Base-by-base conservation (phyloP, 2,888 invertebrate genomes). In the Macrophya annulata region DNA sequence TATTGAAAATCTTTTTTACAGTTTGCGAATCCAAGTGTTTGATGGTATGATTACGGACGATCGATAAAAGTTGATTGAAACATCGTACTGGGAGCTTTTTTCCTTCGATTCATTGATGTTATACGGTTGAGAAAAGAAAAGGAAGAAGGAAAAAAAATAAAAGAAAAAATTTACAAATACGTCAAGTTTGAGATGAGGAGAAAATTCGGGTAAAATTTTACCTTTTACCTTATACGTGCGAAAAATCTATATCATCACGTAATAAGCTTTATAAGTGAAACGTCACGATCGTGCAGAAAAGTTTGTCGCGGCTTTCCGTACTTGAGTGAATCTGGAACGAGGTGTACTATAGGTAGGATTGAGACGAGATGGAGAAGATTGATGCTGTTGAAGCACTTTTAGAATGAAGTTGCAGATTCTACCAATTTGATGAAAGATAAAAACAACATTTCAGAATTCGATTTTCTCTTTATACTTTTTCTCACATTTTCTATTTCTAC, bases 251-350 rank as follows among this genome's bases (percentile, higher is more conserved):
- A 45, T 12, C 8, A 17, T 12, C 21, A 25, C 12, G 45, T 74
- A 74, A 74, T 74, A 74, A 74, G 74, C 74, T 74, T 74, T 74
- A 74, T 74, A 74, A 74, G 45, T 74, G 31, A 74, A 45, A 74
- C 21, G 25, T 74, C 74, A 74, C 74, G 45, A 74, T 45, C 74
- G 12, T 10, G 10, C 2, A 74, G 43, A 15, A 43, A 45, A 74
- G 37, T 25, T 45, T 74, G 40, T 71, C 37, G 71, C 37, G 37
- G 40, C n/a, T 37, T 71, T 71, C 37, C 3, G 71, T 74, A 74
- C 17, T 45, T 21, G 21, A 45, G 45, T 74, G 45, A 74, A 45
- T 45, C 45, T 45, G 43, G 43, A 45, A 74, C 9, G 31, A 4
- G 48, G 12, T 37, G 17, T 25, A 25, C 68, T 2, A 68, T 2